Evolutionary conservation across 2,797 vertebrate genomes (phyloP), one percentile per base, ranked within the genome.

Genomic region (Harpagifer antarcticus): DNA sequence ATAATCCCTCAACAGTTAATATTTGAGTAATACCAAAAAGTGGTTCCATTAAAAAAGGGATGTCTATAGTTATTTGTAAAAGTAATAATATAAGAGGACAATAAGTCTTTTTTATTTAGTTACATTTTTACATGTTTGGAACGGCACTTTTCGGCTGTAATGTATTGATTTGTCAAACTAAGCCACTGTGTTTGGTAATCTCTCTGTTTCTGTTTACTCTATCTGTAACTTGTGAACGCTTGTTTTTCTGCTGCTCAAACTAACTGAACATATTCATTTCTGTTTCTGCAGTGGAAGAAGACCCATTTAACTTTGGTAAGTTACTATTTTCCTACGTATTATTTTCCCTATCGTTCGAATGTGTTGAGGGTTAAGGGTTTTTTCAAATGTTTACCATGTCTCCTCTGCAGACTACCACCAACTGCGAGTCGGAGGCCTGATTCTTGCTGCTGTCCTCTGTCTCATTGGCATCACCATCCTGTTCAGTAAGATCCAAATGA

Each of bases 391-490:
- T 61, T 62, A 68, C 19, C 9, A 3, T 40, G 33, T 48, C 20
- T 2, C 88, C 44, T 67, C 42, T 50, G 33, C 80, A 96, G 95
- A 96, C 79, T 95, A 96, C 84, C 63, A 95, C 87, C 90, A 84
- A 53, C 93, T 96, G 68, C 93, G 95, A 76, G 94, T 96, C 1
- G 95, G 95, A 78, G 95, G 95, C 27, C 90, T 96, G 85, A 95
- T 94, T 65, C 89, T 96, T 54, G 95, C 95, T 23, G 95, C 94
- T 12, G 94, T 96, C 62, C 92, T 96, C 33, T 96, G 95, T 91
- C 93, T 96, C 76, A 96, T 96, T 50, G 95, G 95, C 87, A 95
- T 96, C 86, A 96, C 95, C 73, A 96, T 96, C 84, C 93, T 96
- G 48, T 1, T 96, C 74, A 96, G 95, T 96, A 90, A 95, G 95